Evolutionary conservation across 2,888 invertebrate genomes (phyloP).

Genomic region (Eupeodes luniger): DNA sequence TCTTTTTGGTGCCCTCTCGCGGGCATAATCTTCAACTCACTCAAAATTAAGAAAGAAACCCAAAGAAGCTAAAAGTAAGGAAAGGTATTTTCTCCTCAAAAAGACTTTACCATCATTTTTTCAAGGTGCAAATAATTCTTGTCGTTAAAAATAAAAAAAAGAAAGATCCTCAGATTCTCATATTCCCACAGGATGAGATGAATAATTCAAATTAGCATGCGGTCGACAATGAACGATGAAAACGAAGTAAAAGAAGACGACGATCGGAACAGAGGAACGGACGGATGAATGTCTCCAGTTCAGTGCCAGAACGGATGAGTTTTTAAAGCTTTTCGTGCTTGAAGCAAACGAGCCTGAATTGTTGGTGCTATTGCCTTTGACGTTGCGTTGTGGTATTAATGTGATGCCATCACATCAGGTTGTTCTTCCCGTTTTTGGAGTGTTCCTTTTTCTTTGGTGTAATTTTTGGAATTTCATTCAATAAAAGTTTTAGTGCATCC

Average conservation of each 20-base stretch:
- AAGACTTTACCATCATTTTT: conserved; percentile 6
- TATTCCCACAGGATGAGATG: conserved; percentile 70
- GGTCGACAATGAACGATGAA: conserved; percentile 30
- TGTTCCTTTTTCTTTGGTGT: conserved; percentile 25
- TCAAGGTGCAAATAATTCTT: conserved; percentile 28
- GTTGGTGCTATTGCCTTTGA: not conserved
- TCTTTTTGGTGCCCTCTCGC: not conserved
- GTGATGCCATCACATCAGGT: conserved; percentile 25
- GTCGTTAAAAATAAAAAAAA: conserved; percentile 10
- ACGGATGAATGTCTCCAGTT: conserved; percentile 37
- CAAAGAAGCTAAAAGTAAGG: not conserved
- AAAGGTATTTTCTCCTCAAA: not conserved
- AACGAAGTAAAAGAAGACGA: not conserved
- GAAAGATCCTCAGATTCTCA: not conserved
- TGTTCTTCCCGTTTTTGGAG: conserved; percentile 28
- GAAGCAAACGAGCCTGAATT: conserved; percentile 43
- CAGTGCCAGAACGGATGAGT: conserved; percentile 63
- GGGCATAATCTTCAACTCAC: conserved; percentile 17
- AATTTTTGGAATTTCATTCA: conserved; percentile 75
- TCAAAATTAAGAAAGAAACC: not conserved
- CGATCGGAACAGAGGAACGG: not conserved
- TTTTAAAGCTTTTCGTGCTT: conserved; percentile 64
- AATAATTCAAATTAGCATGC: conserved; percentile 70
- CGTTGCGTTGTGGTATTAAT: not conserved
- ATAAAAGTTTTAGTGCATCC: conserved; percentile 62